phyloP scores from a whole-genome alignment of 2,797 vertebrate genomes.

The Coregonus suidteri region DNA sequence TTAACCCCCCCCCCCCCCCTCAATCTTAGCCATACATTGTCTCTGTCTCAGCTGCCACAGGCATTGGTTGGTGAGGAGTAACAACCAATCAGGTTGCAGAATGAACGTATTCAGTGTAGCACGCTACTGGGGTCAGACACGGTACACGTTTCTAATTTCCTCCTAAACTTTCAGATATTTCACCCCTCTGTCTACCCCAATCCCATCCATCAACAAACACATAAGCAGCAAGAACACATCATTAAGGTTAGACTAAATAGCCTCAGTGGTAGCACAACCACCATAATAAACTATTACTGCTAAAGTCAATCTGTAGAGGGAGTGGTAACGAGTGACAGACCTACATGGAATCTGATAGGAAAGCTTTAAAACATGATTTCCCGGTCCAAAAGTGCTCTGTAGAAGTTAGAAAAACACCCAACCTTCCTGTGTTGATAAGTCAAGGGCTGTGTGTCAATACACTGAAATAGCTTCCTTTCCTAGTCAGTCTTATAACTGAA shows the following conservation, averaged over 20 bases:
- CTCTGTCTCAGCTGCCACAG: background rate
- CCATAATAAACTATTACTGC: constrained; percentile 32
- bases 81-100: constrained; percentile 1
- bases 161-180: constrained; percentile 11
- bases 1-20: too few species aligned
- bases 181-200: constrained; percentile 10
- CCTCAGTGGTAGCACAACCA: background rate
- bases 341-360: constrained; percentile 30
- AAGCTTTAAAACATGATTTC: constrained; percentile 12
- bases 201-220: constrained; percentile 49
- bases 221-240: constrained; percentile 13
- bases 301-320: background rate
- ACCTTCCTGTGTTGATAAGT: too few species aligned
- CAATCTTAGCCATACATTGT: background rate
- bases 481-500: too few species aligned
- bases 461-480: too few species aligned
- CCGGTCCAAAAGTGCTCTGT: background rate
- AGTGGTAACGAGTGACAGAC: constrained; percentile 14
- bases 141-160: constrained; percentile 35
- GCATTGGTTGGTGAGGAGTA: background rate
- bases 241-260: constrained; percentile 43
- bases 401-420: too few species aligned
- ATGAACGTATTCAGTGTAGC: background rate
- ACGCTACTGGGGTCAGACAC: background rate
- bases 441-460: too few species aligned